These are phyloP conservation scores for Drosophila macrospina DNA, from an alignment of 2,888 invertebrate species.

Conservation along the genomic window DNA sequence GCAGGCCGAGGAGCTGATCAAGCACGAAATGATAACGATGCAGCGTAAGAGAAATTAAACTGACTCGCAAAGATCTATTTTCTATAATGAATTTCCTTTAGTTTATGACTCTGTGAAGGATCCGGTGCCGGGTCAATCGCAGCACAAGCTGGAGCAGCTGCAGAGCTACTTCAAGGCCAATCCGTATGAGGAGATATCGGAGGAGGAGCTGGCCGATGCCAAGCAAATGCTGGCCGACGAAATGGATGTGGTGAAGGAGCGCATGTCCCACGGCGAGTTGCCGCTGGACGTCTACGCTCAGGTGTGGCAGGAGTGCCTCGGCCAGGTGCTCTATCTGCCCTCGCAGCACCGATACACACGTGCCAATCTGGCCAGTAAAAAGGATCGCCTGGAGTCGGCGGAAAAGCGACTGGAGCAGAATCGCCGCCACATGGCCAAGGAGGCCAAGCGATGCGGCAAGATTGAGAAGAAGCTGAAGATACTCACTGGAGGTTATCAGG, in stretches of 20 bases:
- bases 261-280: constrained; percentile 98
- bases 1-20: constrained; percentile 97
- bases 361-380: constrained; percentile 97
- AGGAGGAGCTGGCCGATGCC: constrained; percentile 89
- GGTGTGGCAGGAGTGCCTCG: constrained; percentile 98
- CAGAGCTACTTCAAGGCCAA: constrained; percentile 94
- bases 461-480: constrained; percentile 99
- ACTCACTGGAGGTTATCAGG: constrained; percentile 95
- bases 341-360: constrained; percentile 96
- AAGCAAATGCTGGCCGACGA: constrained; percentile 90
- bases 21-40: constrained; percentile 98
- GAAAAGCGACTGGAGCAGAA: constrained; percentile 97
- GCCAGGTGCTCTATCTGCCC: constrained; percentile 96
- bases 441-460: constrained; percentile 98
- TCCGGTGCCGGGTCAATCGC: constrained; percentile 87
- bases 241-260: constrained; percentile 95
- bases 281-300: constrained; percentile 96
- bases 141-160: constrained; percentile 87
- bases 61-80: too few species aligned
- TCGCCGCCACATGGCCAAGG: constrained; percentile 97
- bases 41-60: constrained; percentile 85
- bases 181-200: constrained; percentile 91
- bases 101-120: constrained; percentile 94
- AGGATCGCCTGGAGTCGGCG: constrained; percentile 96
- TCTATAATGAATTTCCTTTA: neutral